Base-by-base conservation (phyloP, 2,113 vertebrate genomes). In the Limnothrissa miodon region DNA sequence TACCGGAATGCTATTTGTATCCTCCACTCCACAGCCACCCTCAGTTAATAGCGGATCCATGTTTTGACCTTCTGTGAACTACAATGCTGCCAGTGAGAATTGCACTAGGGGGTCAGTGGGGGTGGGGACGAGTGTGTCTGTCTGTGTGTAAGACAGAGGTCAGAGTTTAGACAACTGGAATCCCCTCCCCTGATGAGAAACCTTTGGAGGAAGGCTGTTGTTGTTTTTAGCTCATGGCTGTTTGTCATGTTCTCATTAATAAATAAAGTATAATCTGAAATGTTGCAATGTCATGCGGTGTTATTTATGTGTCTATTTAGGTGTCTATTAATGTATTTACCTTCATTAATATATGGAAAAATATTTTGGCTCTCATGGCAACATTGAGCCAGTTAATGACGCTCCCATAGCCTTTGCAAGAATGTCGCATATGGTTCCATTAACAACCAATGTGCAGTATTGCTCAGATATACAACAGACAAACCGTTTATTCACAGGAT, bases 151-250 rank as follows among this genome's bases (percentile, higher is more conserved):
- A 42, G 89, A 89, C 79, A 81, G 85, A n/a, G 92, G 92, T 94
- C 92, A 91, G 90, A 90, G 92, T 93, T 93, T 91, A 93, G 91
- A 93, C 90, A 94, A 94, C 93, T 92, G 92, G 90, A 93, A 93
- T 93, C 90, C 92, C 92, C 91, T 74, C 90, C 91, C 92, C 91
- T 91, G 89, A 89, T 91, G 92, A 91, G 90, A 91, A 89, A 80
- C 87, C 92, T 93, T 91, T 87, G 74, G 92, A 92, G 91, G 87
- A 79, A 46, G 79, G 44, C 56, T 80, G 70, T 48, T 83, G 81
- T 74, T 74, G 66, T 74, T 74, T 74, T 74, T 74, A 74, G 66
- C 66, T 74, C 66, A 74, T 4, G 66, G 66, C 66, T 74, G 66
- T 74, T 74, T 36, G 36, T 74, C 42, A 74, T 39, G 33, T 74